Percentiles rank a stretch among this genome's conserved stretches.
phyloP scores from a whole-genome alignment of 2,797 vertebrate species.

The Setipinna tenuifilis region DNA sequence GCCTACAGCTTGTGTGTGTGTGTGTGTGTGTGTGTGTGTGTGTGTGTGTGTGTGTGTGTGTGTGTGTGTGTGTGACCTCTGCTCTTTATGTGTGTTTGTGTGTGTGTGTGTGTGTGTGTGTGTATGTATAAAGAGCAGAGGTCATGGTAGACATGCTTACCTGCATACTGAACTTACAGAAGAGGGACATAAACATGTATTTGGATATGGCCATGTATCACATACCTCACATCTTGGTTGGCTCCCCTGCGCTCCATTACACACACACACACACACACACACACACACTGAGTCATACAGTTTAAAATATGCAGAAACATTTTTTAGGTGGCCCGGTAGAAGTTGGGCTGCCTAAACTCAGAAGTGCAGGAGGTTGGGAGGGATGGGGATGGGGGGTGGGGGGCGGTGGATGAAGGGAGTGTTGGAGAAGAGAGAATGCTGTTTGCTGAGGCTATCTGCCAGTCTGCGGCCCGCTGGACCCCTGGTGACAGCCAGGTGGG shows the following conservation, averaged over 20 bases:
- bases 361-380: neutral
- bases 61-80: slow-evolving; percentile 40
- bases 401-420: slow-evolving; percentile 42
- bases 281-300: neutral
- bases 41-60: slow-evolving; percentile 29
- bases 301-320: neutral
- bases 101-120: no score
- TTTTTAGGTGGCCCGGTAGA: neutral
- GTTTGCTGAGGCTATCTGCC: slow-evolving; percentile 40
- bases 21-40: slow-evolving; percentile 35
- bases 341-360: neutral
- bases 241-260: no score
- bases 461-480: slow-evolving; percentile 33
- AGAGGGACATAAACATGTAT: neutral
- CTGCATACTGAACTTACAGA: no score
- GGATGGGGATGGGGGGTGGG: slow-evolving; percentile 52
- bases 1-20: slow-evolving; percentile 38
- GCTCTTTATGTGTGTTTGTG: no score
- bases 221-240: no score
- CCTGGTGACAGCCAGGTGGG: slow-evolving; percentile 31
- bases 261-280: slow-evolving; percentile 32
- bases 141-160: neutral
- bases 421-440: slow-evolving; percentile 55
- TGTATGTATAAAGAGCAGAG: no score
- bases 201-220: neutral